A percentile compares a stretch with the other conserved stretches of the same genome.
Conservation (phyloP, 2,888 invertebrate species). For the Digitonthophagus gazella region DNA sequence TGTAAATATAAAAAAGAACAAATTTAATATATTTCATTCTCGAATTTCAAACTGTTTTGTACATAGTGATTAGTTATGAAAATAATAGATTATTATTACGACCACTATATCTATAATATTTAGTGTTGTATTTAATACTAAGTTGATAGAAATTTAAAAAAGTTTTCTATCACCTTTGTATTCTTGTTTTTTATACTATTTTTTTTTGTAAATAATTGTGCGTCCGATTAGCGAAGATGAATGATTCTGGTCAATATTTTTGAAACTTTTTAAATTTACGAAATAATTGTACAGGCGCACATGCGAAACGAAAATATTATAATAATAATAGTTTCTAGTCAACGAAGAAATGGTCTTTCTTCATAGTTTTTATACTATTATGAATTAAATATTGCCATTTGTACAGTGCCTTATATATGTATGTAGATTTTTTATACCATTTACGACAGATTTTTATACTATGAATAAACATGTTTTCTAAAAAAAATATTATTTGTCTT, state of each 20-base stretch:
- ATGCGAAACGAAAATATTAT: background rate
- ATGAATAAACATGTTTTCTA: constrained; percentile 42
- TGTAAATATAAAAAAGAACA: constrained; percentile 27
- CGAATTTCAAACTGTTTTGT: constrained; percentile 29
- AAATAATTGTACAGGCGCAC: constrained; percentile 1
- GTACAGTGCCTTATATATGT: constrained; percentile 51
- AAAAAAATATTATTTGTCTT: constrained; percentile 10
- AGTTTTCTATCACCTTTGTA: background rate
- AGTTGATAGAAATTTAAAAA: background rate
- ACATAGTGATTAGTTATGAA: constrained; percentile 13
- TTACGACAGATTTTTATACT: constrained; percentile 48
- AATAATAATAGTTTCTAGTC: constrained; percentile 44
- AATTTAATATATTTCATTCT: constrained; percentile 36
- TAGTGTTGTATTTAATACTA: background rate
- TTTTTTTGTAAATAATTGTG: constrained; percentile 4
- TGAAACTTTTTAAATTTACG: background rate
- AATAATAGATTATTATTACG: background rate
- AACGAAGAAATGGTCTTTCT: constrained; percentile 39
- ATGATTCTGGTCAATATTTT: constrained; percentile 14
- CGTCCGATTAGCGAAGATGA: background rate
- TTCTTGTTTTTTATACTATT: background rate
- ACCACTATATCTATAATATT: background rate
- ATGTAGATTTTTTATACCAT: constrained; percentile 41
- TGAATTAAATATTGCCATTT: constrained; percentile 44
- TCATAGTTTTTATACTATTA: constrained; percentile 40